Conservation (phyloP, 1,140 invertebrate genomes). For the Ganaspis sp. region DNA sequence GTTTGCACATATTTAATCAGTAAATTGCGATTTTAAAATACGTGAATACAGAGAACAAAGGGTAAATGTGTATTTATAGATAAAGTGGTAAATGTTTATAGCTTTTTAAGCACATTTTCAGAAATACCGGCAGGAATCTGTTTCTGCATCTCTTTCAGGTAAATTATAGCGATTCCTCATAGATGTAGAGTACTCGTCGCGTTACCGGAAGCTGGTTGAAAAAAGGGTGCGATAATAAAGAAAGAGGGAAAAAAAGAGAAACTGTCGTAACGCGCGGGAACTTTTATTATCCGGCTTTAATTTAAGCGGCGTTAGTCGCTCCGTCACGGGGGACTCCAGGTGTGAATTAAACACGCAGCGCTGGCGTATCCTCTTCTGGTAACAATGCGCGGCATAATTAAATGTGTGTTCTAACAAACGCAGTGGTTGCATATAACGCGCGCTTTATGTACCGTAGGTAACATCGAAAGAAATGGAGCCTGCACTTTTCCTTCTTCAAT, state of each 20-base stretch:
- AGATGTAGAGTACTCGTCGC: constrained; percentile 13
- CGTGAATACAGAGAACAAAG: constrained; percentile 18
- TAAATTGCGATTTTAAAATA: neutral
- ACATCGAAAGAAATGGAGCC: constrained; percentile 23
- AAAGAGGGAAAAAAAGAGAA: constrained; percentile 47
- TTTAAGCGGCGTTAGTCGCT: constrained; percentile 73
- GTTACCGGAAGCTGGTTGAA: constrained; percentile 17
- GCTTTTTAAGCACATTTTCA: neutral
- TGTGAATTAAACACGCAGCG: constrained; percentile 71
- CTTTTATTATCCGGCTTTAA: constrained; percentile 76
- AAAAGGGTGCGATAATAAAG: constrained; percentile 30
- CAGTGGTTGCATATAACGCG: constrained; percentile 29
- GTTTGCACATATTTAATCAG: neutral
- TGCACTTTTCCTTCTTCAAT: constrained; percentile 23
- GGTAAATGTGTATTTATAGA: constrained; percentile 41
- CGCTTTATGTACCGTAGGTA: constrained; percentile 31
- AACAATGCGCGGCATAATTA: constrained; percentile 48
- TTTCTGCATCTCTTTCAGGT: neutral
- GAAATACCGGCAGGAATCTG: neutral
- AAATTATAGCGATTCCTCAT: constrained; percentile 16
- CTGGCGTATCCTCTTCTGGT: constrained; percentile 47
- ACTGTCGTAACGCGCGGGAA: constrained; percentile 52
- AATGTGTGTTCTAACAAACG: constrained; percentile 34
- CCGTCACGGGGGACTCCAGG: constrained; percentile 69
- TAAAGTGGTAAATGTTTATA: neutral